Evolutionary conservation across 2,797 vertebrate genomes (phyloP).

Genomic region (Allobates femoralis): DNA sequence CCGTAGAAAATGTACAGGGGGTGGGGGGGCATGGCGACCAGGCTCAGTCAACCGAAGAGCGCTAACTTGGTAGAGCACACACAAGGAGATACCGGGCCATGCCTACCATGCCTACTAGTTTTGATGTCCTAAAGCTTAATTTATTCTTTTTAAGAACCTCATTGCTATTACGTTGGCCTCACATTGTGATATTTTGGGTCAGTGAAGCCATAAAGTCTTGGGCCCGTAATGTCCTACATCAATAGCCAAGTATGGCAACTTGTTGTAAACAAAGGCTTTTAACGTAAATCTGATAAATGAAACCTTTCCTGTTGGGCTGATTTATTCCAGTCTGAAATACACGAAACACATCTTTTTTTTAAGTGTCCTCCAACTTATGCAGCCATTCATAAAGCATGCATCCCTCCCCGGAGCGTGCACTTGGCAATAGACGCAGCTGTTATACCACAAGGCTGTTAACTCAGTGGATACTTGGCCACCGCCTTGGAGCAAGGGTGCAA

Average conservation of each 20-base stretch:
- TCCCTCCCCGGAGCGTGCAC: background rate
- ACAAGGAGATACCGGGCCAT: too few species aligned
- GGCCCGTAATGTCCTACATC: too few species aligned
- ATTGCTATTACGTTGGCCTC: background rate
- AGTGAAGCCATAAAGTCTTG: background rate
- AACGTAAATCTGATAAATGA: background rate
- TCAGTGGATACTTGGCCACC: background rate
- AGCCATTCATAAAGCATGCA: background rate
- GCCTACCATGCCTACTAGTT: too few species aligned
- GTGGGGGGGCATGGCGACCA: too few species aligned
- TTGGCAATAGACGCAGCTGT: background rate
- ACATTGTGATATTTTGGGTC: background rate
- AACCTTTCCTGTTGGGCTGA: background rate
- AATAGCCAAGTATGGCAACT: background rate
- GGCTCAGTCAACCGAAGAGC: too few species aligned
- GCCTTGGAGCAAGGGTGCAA: background rate
- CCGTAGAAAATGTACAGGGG: too few species aligned
- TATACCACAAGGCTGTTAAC: background rate
- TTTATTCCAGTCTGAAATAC: background rate
- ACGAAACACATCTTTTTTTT: background rate
- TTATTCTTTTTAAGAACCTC: too few species aligned
- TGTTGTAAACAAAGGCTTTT: slow-evolving; percentile 10
- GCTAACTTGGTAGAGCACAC: too few species aligned
- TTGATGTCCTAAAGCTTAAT: too few species aligned
- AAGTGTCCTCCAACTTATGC: background rate